phyloP scores from a whole-genome alignment of 1,140 invertebrate species.

The Bemisia tabaci region DNA sequence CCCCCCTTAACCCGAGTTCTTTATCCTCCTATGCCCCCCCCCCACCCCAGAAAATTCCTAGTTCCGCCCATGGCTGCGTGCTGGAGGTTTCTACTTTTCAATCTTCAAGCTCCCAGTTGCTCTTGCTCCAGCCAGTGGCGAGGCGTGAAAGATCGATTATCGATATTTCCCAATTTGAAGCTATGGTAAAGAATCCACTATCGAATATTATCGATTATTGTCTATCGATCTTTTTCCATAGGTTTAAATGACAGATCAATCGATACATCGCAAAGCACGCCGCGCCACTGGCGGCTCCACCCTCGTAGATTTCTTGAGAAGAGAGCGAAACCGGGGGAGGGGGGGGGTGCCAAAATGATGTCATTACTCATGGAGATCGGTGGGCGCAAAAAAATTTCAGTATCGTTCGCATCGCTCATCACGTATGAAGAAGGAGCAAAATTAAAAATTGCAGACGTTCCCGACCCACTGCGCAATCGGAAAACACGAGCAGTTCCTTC shows the following conservation, averaged over 20 bases:
- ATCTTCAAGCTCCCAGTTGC: too few species aligned
- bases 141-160: not conserved
- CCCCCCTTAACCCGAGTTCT: too few species aligned
- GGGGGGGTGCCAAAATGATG: not conserved
- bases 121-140: not conserved
- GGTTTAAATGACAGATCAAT: not conserved
- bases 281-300: not conserved
- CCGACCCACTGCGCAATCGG: not conserved
- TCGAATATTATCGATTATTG: too few species aligned
- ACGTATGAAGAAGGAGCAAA: not conserved
- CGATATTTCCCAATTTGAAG: not conserved
- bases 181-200: too few species aligned
- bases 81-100: too few species aligned
- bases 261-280: not conserved
- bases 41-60: too few species aligned
- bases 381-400: not conserved
- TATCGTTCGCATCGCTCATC: not conserved
- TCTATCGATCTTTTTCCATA: not conserved
- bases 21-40: too few species aligned
- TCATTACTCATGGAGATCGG: not conserved
- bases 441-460: not conserved
- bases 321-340: not conserved
- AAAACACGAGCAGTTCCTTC: not conserved
- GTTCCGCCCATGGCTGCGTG: too few species aligned
- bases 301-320: not conserved